These are phyloP conservation scores for Tholera decimalis DNA, from an alignment of 2,888 invertebrate genomes.

Conservation along the genomic window DNA sequence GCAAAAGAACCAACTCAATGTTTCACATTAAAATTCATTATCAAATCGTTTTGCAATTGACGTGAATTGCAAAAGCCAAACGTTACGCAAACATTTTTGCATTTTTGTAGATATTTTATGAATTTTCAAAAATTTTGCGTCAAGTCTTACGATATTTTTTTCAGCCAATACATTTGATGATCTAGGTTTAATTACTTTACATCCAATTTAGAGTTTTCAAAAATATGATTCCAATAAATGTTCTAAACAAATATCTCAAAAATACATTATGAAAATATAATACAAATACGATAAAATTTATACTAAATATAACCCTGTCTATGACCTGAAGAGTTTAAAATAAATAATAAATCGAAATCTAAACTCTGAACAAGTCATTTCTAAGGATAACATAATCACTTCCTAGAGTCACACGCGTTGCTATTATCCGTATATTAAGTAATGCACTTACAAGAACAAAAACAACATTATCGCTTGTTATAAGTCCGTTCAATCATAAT, in stretches of 20 bases:
- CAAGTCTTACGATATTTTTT: conserved; percentile 68
- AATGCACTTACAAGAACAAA: conserved; percentile 18
- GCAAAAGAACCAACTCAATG: conserved; percentile 61
- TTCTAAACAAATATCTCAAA: conserved; percentile 91
- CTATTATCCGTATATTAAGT: conserved; percentile 44
- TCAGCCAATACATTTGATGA: conserved; percentile 82
- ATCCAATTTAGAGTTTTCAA: conserved; percentile 89
- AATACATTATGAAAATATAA: conserved; percentile 91
- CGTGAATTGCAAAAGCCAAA: conserved; percentile 64
- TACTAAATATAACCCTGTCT: conserved; percentile 92
- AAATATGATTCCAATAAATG: conserved; percentile 90
- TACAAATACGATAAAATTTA: conserved; percentile 91
- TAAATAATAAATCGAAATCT: conserved; percentile 81
- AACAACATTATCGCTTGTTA: conserved; percentile 6
- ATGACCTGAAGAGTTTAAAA: conserved; percentile 91
- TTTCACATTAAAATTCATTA: conserved; percentile 57
- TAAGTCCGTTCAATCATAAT: conserved; percentile 25
- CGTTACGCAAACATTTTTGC: conserved; percentile 56
- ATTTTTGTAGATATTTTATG: conserved; percentile 61
- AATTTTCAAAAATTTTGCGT: conserved; percentile 63
- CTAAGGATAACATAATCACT: conserved; percentile 71
- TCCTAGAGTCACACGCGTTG: conserved; percentile 56
- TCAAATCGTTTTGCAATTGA: conserved; percentile 61
- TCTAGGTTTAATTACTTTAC: conserved; percentile 83
- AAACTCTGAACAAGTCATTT: conserved; percentile 89